Evolutionary conservation across 2,113 vertebrate genomes (phyloP), one percentile per base, ranked within the genome.

Genomic region (Neolamprologus toae): DNA sequence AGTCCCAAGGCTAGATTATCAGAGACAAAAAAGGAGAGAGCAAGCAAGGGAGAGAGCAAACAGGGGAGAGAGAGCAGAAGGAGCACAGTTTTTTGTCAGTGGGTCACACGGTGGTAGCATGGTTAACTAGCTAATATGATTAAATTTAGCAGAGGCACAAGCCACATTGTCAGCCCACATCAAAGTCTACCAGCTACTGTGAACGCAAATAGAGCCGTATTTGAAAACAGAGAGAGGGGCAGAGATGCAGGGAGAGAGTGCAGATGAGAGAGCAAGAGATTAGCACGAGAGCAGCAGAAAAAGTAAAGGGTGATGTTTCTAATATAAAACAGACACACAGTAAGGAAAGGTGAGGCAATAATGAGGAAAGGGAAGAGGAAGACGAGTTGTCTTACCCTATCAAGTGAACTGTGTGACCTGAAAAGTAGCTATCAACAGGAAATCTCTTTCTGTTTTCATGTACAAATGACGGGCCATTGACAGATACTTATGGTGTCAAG

Each of bases 121-220:
- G 93, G 92, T 95, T 94, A 95, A 95, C 94, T 90, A 94, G 87
- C 92, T 95, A 95, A 96, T 92, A 93, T 94, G 95, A 96, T 95
- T 95, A 93, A 86, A 94, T 95, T 93, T 88, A 95, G 86, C 90
- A 90, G 90, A 94, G 90, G 92, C 90, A 95, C 90, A 90, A 94
- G 90, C 93, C 92, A 92, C 94, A 94, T 94, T 93, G 93, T 95
- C 90, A 92, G 93, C 92, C 85, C 87, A 94, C 94, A 94, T 96
- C 95, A 96, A 95, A 95, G 94, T 95, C 87, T 90, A 73, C 81
- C 87, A 42, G 6, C 66, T 12, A 68, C 87, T 83, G 79, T 47
- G 49, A 84, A 82, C 84, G 90, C 86, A 89, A 88, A 92, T 89
- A 42, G 37, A 86, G 66, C 78, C 61, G 80, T 81, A 63, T 84